Conservation (phyloP, 1,140 invertebrate genomes). For the Cheumatopsyche charites region DNA sequence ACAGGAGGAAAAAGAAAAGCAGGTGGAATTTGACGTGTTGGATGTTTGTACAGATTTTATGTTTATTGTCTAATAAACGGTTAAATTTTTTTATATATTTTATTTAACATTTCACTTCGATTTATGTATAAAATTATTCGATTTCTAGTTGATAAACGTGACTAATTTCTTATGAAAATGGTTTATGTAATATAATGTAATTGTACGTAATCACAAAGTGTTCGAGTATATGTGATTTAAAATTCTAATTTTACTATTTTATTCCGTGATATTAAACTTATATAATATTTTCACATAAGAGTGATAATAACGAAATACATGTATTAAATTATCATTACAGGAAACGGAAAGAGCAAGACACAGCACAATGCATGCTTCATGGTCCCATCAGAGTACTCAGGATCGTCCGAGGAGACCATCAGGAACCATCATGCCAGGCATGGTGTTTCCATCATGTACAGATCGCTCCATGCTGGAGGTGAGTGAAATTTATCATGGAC, state of each 20-base stretch:
- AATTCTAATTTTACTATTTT: too few relatives aligned
- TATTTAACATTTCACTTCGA: too few relatives aligned
- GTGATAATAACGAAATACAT: too few relatives aligned
- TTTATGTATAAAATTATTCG: too few relatives aligned
- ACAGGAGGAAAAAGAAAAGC: conserved; percentile 36
- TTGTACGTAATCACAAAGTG: too few relatives aligned
- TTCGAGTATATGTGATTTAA: too few relatives aligned
- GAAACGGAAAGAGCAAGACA: conserved; percentile 5
- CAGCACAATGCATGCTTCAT: conserved; percentile 33
- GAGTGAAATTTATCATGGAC: not conserved
- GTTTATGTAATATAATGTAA: too few relatives aligned
- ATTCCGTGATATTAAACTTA: too few relatives aligned
- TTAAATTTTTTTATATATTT: not conserved
- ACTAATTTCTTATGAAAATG: too few relatives aligned
- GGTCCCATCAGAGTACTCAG: conserved; percentile 37
- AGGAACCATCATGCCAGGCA: not conserved
- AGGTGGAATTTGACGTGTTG: conserved; percentile 25
- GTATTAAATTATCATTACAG: too few relatives aligned
- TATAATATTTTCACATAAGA: too few relatives aligned
- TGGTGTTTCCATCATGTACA: conserved; percentile 3
- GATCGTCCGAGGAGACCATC: conserved; percentile 32
- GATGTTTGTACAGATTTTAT: not conserved
- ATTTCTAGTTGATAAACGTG: too few relatives aligned
- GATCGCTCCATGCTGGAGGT: conserved; percentile 3
- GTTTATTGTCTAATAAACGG: not conserved